Conservation (phyloP, 2,888 invertebrate genomes). For the Girardia tigrina region DNA sequence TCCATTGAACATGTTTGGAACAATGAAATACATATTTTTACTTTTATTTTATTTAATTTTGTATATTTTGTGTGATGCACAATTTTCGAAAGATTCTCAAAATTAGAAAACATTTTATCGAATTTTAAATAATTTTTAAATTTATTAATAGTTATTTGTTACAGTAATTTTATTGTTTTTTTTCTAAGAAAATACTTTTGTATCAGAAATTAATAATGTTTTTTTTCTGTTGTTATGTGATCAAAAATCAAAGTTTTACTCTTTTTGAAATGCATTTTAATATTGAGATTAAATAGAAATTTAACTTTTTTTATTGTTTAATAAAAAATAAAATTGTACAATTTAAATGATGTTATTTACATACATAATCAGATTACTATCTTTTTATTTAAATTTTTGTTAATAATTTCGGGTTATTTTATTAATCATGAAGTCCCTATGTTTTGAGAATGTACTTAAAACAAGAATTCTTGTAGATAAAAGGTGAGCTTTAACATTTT, state of each 20-base stretch:
- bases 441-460: no score
- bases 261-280: neutral
- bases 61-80: slow-evolving; percentile 8
- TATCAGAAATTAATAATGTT: neutral
- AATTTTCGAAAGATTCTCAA: neutral
- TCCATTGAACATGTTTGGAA: neutral
- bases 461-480: no score
- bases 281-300: no score
- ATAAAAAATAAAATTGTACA: no score
- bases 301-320: no score
- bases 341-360: no score
- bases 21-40: neutral
- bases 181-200: neutral
- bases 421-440: no score
- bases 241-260: neutral
- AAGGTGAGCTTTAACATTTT: no score
- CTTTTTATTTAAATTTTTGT: no score
- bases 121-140: neutral
- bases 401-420: no score
- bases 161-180: neutral
- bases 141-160: neutral
- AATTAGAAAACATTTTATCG: neutral
- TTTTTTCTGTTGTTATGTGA: neutral
- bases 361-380: no score
- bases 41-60: neutral